Conservation (phyloP, 2,113 vertebrate genomes). For the Sinocyclocheilus anshuiensis region DNA sequence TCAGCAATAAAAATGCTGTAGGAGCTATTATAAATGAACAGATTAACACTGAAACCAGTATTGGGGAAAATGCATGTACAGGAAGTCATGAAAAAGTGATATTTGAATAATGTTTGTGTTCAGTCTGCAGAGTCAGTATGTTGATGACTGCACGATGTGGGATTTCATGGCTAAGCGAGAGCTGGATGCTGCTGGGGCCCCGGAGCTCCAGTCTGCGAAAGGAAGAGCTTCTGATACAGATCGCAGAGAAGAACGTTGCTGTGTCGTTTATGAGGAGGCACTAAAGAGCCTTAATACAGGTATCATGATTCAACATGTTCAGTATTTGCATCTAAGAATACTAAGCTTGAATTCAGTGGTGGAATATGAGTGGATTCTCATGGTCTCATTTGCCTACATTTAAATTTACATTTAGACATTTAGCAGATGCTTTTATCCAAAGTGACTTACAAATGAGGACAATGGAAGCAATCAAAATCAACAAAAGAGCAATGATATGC, state of each 20-base stretch:
- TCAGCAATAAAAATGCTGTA: neutral
- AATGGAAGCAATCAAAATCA: too few species aligned
- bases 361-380: neutral
- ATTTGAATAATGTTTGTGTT: constrained; percentile 32
- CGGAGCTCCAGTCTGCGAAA: constrained; percentile 74
- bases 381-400: neutral
- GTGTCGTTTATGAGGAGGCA: constrained; percentile 89
- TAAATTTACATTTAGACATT: too few species aligned
- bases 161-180: constrained; percentile 89
- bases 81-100: neutral
- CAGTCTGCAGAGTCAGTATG: constrained; percentile 82
- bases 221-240: constrained; percentile 76
- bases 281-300: constrained; percentile 81
- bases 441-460: too few species aligned
- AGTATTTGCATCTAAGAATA: neutral
- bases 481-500: too few species aligned
- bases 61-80: neutral
- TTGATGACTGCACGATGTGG: constrained; percentile 84
- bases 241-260: constrained; percentile 83
- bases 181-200: constrained; percentile 72
- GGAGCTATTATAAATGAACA: neutral
- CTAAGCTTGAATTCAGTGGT: neutral
- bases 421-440: too few species aligned
- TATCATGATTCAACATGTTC: constrained; percentile 54
- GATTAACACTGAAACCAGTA: neutral